These are phyloP conservation scores for Ophioninae sp. DNA, from an alignment of 2,888 invertebrate species.

Conservation along the genomic window DNA sequence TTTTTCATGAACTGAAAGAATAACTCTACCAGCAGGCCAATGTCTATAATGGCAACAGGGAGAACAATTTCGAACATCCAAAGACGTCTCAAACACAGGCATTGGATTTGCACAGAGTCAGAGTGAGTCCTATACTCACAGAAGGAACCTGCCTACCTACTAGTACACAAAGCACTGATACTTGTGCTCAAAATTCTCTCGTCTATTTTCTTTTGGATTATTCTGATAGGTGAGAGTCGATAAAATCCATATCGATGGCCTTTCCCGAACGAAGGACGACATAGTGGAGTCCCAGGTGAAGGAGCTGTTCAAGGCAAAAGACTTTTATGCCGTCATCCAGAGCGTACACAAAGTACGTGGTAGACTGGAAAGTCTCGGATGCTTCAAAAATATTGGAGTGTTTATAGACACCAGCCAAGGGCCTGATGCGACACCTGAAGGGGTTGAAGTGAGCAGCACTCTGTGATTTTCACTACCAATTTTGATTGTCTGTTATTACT, in stretches of 20 bases:
- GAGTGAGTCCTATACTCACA: conserved; percentile 62
- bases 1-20: background rate
- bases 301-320: conserved; percentile 91
- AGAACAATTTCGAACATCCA: conserved; percentile 47
- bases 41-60: conserved; percentile 19
- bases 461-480: conserved; percentile 9
- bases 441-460: conserved; percentile 86
- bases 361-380: conserved; percentile 91
- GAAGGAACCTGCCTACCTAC: background rate
- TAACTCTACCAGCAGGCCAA: background rate
- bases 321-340: conserved; percentile 92
- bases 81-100: conserved; percentile 53
- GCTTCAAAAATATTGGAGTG: conserved; percentile 93
- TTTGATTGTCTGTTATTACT: background rate
- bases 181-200: background rate
- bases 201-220: background rate
- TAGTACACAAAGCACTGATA: background rate
- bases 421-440: conserved; percentile 88
- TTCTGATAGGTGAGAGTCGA: conserved; percentile 89
- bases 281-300: conserved; percentile 90
- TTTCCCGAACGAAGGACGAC: conserved; percentile 94
- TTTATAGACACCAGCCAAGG: conserved; percentile 94
- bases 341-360: conserved; percentile 87
- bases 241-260: conserved; percentile 91
- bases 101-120: conserved; percentile 69